Evolutionary conservation across 2,797 vertebrate genomes (phyloP), one percentile per base, ranked within the genome.

Genomic region (Carduelis carduelis): DNA sequence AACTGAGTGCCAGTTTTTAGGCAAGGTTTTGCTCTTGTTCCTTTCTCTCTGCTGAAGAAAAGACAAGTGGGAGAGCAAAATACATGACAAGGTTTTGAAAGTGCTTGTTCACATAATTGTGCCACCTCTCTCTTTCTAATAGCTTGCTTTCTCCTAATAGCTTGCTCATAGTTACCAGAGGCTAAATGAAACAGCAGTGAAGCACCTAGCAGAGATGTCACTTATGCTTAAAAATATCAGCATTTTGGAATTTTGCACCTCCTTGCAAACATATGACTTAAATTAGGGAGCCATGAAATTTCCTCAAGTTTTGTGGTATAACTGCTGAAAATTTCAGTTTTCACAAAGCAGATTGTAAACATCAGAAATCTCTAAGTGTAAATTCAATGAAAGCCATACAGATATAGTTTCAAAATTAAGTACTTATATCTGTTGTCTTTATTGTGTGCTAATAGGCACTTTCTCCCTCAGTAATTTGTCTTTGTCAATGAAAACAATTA

Each of bases 401-500:
- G 27, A 30, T 9, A 30, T 83, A 1, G 17, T 71, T 64, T 68
- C 15, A 41, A 79, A 85, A 75, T 71, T 22, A 78, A 65, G 34
- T 77, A 34, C 39, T 89, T 85, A 2, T 18, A 63, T 64, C n/a
- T 71, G 34, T 84, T 93, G 14, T 89, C 87, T 94, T 84, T 87
- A 47, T 72, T 76, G 55, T 83, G 43, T 60, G 18, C 43, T 93
- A 90, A 83, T 76, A 86, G 44, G 59, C 39, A 66, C 44, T 86
- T 89, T 92, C 12, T 78, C 65, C 49, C 28, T 76, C 28, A 10
- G n/a, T 86, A 79, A 90, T 86, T 85, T 46, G 17, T 78, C 6
- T 81, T 53, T 55, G 44, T 90, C 59, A 72, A 61, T 94, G 80
- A 76, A 93, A 94, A 95, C 60, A 81, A 94, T 69, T 86, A 65